These are phyloP conservation scores for Aleadryas rufinucha DNA, from an alignment of 2,113 vertebrate species.

Conservation along the genomic window DNA sequence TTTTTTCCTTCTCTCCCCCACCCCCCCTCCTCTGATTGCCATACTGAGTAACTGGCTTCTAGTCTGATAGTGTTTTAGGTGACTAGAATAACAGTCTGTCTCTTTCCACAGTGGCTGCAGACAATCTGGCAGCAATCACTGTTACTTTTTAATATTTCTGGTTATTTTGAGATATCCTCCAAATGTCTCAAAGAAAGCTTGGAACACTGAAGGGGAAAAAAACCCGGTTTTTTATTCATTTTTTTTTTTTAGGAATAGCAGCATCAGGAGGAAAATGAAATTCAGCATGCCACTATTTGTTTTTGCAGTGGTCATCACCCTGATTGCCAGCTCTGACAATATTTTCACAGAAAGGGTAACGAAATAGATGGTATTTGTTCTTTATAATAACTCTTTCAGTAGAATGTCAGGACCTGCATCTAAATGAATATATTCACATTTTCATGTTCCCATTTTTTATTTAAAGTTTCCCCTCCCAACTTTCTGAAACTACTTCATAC, in stretches of 20 bases:
- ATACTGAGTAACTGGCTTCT: conserved; percentile 60
- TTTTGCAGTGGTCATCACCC: conserved; percentile 57
- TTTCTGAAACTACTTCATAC: conserved; percentile 38
- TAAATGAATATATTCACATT: conserved; percentile 37
- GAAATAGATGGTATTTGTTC: conserved; percentile 58
- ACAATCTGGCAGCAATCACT: conserved; percentile 67
- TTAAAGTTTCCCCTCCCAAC: conserved; percentile 47
- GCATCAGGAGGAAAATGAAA: conserved; percentile 46
- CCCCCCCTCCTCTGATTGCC: background rate
- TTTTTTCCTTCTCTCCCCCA: fast-evolving
- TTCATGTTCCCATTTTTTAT: conserved; percentile 54
- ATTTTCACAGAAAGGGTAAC: conserved; percentile 64
- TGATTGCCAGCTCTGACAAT: conserved; percentile 60
- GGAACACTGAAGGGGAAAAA: conserved; percentile 46
- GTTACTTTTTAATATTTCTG: conserved; percentile 68
- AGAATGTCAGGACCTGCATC: conserved; percentile 32
- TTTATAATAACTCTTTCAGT: conserved; percentile 48
- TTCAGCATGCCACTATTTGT: conserved; percentile 51
- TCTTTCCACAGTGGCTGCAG: conserved; percentile 62
- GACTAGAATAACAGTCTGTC: conserved; percentile 68
- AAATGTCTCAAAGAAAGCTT: conserved; percentile 60
- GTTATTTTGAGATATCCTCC: conserved; percentile 69
- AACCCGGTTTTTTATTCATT: background rate
- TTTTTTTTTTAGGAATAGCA: conserved; percentile 1
- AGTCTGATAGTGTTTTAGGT: conserved; percentile 59